Conservation (phyloP, 2,113 vertebrate species). For the Chloroceryle aenea region DNA sequence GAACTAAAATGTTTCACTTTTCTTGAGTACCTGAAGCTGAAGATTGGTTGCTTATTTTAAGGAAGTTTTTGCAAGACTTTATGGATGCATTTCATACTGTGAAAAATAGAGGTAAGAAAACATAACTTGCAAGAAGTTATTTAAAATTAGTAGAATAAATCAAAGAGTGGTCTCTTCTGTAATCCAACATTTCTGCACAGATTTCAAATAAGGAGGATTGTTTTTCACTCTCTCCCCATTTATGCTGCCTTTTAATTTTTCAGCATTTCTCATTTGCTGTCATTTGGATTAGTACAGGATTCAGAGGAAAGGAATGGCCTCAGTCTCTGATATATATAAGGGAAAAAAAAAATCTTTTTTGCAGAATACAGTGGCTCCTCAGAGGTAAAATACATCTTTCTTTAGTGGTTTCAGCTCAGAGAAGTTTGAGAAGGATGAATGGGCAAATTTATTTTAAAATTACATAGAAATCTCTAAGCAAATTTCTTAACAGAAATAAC, state of each 20-base stretch:
- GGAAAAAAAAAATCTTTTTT: neutral
- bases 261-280: neutral
- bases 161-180: neutral
- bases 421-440: neutral
- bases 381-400: neutral
- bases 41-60: neutral
- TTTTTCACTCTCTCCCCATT: neutral
- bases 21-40: neutral
- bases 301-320: neutral
- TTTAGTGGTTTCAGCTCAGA: neutral
- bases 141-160: slow-evolving; percentile 7
- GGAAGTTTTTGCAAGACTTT: neutral
- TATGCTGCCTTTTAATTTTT: neutral
- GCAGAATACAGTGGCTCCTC: neutral
- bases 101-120: slow-evolving; percentile 10
- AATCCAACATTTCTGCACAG: neutral
- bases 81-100: neutral
- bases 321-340: neutral
- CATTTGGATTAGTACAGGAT: neutral
- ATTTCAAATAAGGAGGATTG: neutral
- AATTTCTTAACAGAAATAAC: neutral
- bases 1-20: neutral
- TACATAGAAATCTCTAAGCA: neutral
- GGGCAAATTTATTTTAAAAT: neutral
- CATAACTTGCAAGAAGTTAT: neutral